phyloP scores from a whole-genome alignment of 2,888 invertebrate species.

The Leptinotarsa juncta region DNA sequence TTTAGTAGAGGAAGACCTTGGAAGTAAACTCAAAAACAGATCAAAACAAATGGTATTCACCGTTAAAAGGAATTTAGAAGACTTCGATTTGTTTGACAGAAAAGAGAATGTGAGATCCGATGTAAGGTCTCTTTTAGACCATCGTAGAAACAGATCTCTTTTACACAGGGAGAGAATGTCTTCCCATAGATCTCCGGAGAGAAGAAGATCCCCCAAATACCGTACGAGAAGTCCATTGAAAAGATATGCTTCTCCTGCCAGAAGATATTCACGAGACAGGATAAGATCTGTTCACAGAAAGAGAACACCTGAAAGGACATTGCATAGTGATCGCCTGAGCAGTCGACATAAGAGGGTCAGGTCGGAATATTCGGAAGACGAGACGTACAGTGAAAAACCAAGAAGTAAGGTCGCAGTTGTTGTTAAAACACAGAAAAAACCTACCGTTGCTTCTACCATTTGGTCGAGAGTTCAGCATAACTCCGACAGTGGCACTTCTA shows the following conservation, averaged over 20 bases:
- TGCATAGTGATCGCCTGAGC: conserved; percentile 48
- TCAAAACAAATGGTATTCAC: conserved; percentile 56
- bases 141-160: conserved; percentile 37
- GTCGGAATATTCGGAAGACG: conserved; percentile 41
- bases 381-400: conserved; percentile 53
- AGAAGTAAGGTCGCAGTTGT: conserved; percentile 64
- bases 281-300: conserved; percentile 24
- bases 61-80: conserved; percentile 47
- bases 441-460: conserved; percentile 61
- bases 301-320: conserved; percentile 41
- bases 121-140: conserved; percentile 37
- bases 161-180: conserved; percentile 15
- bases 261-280: conserved; percentile 33
- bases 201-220: conserved; percentile 21
- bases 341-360: conserved; percentile 12
- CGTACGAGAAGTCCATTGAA: conserved; percentile 31
- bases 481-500: conserved; percentile 39
- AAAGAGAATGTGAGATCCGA: conserved; percentile 42
- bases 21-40: conserved; percentile 55
- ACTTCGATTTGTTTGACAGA: conserved; percentile 27
- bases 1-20: conserved; percentile 52
- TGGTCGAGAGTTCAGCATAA: conserved; percentile 57
- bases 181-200: conserved; percentile 11
- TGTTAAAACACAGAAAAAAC: conserved; percentile 61
- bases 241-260: conserved; percentile 26